These are phyloP conservation scores for Rhopalosiphum nymphaeae DNA, from an alignment of 2,888 invertebrate species.

Conservation along the genomic window DNA sequence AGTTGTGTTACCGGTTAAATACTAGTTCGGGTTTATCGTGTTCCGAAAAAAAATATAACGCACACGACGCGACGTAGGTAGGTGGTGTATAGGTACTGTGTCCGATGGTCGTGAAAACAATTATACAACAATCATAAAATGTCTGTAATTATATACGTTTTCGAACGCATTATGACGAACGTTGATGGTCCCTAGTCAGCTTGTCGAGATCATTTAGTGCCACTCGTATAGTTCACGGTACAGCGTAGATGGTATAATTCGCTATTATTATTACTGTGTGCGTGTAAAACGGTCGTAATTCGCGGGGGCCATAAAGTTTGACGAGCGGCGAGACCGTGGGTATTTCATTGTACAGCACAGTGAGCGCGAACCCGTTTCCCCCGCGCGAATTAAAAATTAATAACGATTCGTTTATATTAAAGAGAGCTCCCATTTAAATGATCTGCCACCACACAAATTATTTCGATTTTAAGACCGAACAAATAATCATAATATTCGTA, in stretches of 20 bases:
- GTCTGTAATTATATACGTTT: neutral
- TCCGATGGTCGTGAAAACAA: neutral
- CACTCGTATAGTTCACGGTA: neutral
- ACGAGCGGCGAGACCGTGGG: neutral
- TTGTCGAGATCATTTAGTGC: neutral
- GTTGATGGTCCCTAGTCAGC: neutral
- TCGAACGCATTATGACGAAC: neutral
- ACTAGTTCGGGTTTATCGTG: neutral
- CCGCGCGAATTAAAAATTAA: neutral
- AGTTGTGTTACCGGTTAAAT: neutral
- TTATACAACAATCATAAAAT: slow-evolving; percentile 29
- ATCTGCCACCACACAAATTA: neutral
- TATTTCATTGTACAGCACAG: neutral
- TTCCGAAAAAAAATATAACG: neutral
- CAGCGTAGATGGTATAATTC: neutral
- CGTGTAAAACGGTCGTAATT: neutral
- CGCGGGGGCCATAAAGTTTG: neutral
- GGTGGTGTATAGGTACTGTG: neutral
- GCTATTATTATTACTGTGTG: neutral
- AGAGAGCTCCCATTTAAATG: neutral
- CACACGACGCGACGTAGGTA: neutral
- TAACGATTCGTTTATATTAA: slow-evolving; percentile 3
- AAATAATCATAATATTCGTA: neutral
- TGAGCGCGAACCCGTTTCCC: neutral
- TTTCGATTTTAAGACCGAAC: neutral